Evolutionary conservation across 23 tunicate genomes (phyloP), one percentile per base, ranked within the genome.

Genomic region (Ciona savignyi): DNA sequence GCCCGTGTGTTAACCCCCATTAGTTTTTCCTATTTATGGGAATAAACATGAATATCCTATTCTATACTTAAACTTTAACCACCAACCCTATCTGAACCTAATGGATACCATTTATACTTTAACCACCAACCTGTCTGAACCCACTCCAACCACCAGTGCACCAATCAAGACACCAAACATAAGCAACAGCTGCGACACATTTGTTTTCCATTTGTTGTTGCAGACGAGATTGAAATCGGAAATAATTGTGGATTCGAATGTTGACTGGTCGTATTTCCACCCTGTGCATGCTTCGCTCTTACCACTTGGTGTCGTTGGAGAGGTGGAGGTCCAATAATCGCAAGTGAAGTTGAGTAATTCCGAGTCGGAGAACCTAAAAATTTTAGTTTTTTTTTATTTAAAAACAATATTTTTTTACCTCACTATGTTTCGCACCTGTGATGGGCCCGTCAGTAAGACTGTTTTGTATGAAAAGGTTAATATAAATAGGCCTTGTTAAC

Each of bases 81-180:
- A n/a, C n/a, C n/a, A n/a, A n/a, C n/a, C n/a, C n/a, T n/a, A n/a
- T n/a, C n/a, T n/a, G n/a, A n/a, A n/a, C n/a, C n/a, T n/a, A n/a
- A n/a, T n/a, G n/a, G n/a, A n/a, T n/a, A n/a, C n/a, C n/a, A n/a
- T n/a, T n/a, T n/a, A n/a, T n/a, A n/a, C n/a, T n/a, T n/a, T n/a
- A 77, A 68, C 6, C 2, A 51, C 78, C 32, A 9, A 85, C 97
- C 77, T 80, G 79, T 91, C 97, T 23, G 97, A 84, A 21, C 68
- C 70, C 1, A 74, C 71, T 48, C 97, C 97, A 70, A 77, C 66
- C 1, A 85, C 19, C 48, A 80, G 24, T 11, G 82, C 77, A 67
- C 97, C 97, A 70, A 85, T 22, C 21, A 81, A 72, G 9, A 91
- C 80, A 0, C 97, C 97, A 71, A 91, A 29, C 97, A 90, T 90